Conservation (phyloP, 2,888 invertebrate species). For the Tortricodes alternella region DNA sequence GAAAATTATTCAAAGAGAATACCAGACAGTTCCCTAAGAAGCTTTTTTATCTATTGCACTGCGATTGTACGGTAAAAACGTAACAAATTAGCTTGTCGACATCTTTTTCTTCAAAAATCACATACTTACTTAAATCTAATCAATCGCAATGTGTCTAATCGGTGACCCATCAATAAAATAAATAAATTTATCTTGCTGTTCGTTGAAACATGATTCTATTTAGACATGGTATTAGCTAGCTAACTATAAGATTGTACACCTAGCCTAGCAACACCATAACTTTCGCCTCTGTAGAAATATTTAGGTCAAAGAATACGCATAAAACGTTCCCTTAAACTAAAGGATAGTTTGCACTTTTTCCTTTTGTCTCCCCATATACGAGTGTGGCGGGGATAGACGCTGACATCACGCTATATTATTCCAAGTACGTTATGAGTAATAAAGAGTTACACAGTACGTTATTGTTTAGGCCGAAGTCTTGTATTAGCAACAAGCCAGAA, state of each 20-base stretch:
- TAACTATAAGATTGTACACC: not conserved
- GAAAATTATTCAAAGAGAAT: too few relatives aligned
- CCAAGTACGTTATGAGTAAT: constrained; percentile 15
- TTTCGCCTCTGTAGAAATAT: constrained; percentile 2
- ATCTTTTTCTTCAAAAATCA: too few relatives aligned
- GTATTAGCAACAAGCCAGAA: constrained; percentile 28
- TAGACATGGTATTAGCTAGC: not conserved
- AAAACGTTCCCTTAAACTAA: not conserved
- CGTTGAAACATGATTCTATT: not conserved
- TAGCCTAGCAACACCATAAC: not conserved
- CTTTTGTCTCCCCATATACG: not conserved
- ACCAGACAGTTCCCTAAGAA: too few relatives aligned
- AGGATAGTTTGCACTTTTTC: constrained; percentile 2
- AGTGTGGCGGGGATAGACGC: not conserved
- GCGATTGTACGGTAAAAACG: too few relatives aligned
- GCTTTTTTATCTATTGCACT: too few relatives aligned
- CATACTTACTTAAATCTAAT: not conserved
- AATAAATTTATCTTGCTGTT: not conserved
- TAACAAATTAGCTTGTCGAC: too few relatives aligned
- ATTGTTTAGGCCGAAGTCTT: constrained; percentile 42
- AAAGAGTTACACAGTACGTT: constrained; percentile 35
- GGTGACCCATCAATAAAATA: not conserved
- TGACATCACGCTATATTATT: constrained; percentile 14
- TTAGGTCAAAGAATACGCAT: not conserved
- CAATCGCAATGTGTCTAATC: not conserved